Evolutionary conservation across 2,888 invertebrate genomes (phyloP).

Genomic region (Coleophora flavipennella): DNA sequence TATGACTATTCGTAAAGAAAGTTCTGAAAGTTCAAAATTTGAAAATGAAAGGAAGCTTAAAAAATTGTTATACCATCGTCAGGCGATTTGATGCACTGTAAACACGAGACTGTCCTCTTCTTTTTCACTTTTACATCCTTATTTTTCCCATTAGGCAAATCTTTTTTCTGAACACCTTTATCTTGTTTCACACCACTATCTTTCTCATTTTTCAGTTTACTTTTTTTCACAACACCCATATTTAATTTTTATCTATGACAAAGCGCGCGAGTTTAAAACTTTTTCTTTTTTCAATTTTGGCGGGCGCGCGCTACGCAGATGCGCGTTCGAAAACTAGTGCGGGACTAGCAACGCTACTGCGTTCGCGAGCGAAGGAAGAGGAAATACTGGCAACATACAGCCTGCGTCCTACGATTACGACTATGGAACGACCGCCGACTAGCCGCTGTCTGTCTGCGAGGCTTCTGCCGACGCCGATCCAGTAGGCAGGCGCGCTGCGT

Average conservation of each 20-base stretch:
- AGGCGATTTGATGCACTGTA: constrained; percentile 65
- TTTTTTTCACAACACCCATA: constrained; percentile 65
- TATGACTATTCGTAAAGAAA: too few relatives aligned
- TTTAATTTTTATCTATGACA: constrained; percentile 16
- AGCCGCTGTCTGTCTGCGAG: neutral
- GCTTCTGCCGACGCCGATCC: constrained; percentile 10
- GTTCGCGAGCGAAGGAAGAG: constrained; percentile 47
- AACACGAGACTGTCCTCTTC: constrained; percentile 66
- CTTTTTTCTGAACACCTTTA: constrained; percentile 21
- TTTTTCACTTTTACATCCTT: constrained; percentile 61
- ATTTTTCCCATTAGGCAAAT: constrained; percentile 47
- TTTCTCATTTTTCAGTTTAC: constrained; percentile 36
- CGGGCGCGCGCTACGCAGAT: constrained; percentile 42
- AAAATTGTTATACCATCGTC: constrained; percentile 56
- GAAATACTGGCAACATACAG: constrained; percentile 44
- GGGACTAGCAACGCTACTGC: constrained; percentile 66
- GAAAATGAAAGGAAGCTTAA: constrained; percentile 7
- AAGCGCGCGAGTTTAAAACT: constrained; percentile 26
- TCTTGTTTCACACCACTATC: constrained; percentile 12
- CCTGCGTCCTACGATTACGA: constrained; percentile 4
- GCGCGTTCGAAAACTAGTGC: constrained; percentile 66
- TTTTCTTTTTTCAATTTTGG: constrained; percentile 26
- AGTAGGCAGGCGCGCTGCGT: constrained; percentile 32
- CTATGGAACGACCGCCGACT: neutral
- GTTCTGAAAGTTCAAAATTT: too few relatives aligned